phyloP scores from a whole-genome alignment of 2,113 vertebrate species.

The Paralichthys olivaceus region DNA sequence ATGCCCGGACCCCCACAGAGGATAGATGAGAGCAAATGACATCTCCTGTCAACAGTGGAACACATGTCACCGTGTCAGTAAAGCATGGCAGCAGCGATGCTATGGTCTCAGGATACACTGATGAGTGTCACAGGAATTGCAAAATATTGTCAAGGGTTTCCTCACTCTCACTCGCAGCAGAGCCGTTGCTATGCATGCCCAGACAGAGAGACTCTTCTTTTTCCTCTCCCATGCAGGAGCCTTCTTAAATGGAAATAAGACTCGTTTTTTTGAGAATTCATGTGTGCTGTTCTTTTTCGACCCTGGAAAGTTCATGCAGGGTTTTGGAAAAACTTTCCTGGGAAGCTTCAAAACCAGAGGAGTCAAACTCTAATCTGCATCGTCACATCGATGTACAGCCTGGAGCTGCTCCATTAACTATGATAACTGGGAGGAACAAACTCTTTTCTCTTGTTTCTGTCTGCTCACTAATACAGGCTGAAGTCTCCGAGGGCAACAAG shows the following conservation, averaged over 20 bases:
- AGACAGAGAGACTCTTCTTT: conserved; percentile 9
- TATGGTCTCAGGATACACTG: conserved; percentile 28
- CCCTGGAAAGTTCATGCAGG: conserved; percentile 58
- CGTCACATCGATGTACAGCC: conserved; percentile 69
- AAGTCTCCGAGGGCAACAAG: conserved; percentile 62
- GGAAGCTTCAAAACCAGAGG: conserved; percentile 46
- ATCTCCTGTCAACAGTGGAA: conserved; percentile 55
- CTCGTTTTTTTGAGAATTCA: conserved; percentile 30
- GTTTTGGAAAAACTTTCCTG: conserved; percentile 57
- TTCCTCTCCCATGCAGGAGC: not conserved
- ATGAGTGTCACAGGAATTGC: conserved; percentile 44
- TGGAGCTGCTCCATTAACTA: conserved; percentile 71
- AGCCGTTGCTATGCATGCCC: conserved; percentile 20
- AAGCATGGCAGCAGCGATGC: conserved; percentile 36
- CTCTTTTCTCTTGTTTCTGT: conserved; percentile 60
- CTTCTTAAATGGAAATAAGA: conserved; percentile 44
- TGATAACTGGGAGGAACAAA: conserved; percentile 66
- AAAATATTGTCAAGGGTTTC: conserved; percentile 38
- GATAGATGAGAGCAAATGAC: conserved; percentile 41
- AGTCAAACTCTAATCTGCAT: conserved; percentile 66
- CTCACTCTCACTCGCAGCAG: conserved; percentile 15
- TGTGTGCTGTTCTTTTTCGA: conserved; percentile 36
- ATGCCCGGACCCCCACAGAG: conserved; percentile 38
- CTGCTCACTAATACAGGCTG: conserved; percentile 52
- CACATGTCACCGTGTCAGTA: conserved; percentile 41